Evolutionary conservation across 2,113 vertebrate species (phyloP).

Genomic region (Galeopterus variegatus): DNA sequence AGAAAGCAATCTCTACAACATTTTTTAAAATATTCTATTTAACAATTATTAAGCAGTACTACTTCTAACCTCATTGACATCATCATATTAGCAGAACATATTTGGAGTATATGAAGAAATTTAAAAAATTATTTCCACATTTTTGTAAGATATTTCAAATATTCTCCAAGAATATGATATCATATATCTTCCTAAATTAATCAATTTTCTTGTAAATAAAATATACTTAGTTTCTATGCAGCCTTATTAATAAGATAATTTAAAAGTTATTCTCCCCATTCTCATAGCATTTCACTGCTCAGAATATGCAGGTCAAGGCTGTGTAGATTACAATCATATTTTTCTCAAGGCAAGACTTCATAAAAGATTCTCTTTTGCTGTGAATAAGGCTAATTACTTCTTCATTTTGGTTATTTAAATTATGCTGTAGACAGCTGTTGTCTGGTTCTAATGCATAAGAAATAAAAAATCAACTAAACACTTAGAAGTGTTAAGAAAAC

Average conservation of each 20-base stretch:
- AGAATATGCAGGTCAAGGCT: not conserved
- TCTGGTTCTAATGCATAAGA: not conserved
- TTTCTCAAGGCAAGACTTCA: not conserved
- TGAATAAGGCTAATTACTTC: not conserved
- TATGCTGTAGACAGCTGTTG: not conserved
- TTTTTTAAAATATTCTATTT: not conserved
- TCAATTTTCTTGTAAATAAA: constrained; percentile 31
- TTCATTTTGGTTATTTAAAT: constrained; percentile 2
- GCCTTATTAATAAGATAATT: not conserved
- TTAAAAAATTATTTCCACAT: not conserved
- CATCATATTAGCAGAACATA: not conserved
- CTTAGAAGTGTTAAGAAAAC: constrained; percentile 14
- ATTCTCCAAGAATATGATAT: not conserved
- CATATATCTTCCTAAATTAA: not conserved
- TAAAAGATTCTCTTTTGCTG: not conserved
- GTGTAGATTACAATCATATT: not conserved
- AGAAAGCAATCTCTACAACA: not conserved
- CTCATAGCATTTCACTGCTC: not conserved
- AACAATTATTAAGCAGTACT: not conserved
- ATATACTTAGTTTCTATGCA: not conserved
- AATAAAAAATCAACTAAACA: constrained; percentile 42
- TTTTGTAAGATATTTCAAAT: not conserved
- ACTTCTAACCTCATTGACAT: not conserved
- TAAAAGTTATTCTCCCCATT: not conserved
- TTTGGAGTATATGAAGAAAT: not conserved